A percentile compares a stretch with the other conserved stretches of the same genome.
Evolutionary conservation across 2,888 invertebrate genomes (phyloP).

Genomic region (Entomobrya multifasciata): DNA sequence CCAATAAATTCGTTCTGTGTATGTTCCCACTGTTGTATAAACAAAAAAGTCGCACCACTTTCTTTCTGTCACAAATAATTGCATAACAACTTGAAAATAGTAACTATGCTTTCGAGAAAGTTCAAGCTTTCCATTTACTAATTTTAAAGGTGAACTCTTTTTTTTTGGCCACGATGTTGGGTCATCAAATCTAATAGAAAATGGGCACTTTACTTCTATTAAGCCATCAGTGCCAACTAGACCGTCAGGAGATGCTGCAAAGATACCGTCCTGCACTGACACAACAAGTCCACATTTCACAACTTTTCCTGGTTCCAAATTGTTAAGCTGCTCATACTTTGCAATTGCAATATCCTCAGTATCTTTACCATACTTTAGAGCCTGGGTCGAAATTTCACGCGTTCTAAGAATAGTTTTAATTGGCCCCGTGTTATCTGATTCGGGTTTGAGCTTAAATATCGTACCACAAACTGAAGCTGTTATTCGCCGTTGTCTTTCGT

Average conservation of each 20-base stretch:
- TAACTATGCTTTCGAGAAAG: not conserved
- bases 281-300: constrained; percentile 22
- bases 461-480: constrained; percentile 8
- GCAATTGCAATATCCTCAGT: not conserved
- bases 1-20: not conserved
- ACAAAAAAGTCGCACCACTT: not conserved
- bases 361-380: constrained; percentile 11
- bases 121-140: not conserved
- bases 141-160: not conserved
- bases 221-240: not conserved
- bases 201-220: constrained; percentile 4
- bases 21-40: not conserved
- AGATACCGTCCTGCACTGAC: not conserved
- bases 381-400: not conserved
- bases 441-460: not conserved
- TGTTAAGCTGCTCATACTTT: not conserved
- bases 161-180: not conserved
- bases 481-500: not conserved
- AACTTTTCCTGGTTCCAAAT: not conserved
- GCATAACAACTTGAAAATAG: not conserved
- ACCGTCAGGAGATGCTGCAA: not conserved
- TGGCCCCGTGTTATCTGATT: not conserved
- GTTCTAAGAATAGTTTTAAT: not conserved
- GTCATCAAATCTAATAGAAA: too few species aligned
- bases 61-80: not conserved